Evolutionary conservation across 1,140 invertebrate genomes (phyloP).

Genomic region (Agraylea sexmaculata): DNA sequence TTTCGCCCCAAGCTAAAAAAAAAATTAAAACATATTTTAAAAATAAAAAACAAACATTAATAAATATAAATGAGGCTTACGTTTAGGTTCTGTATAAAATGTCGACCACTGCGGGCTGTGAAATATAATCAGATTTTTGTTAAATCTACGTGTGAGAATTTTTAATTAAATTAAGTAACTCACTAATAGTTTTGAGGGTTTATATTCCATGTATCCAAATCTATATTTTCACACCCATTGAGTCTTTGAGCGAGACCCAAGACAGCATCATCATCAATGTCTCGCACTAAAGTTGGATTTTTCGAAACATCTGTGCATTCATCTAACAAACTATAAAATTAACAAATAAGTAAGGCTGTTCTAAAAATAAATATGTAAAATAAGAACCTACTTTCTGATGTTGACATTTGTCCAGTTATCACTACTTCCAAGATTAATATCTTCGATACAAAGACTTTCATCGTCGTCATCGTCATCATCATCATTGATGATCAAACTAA

Average conservation of each 20-base stretch:
- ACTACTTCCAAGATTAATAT: constrained; percentile 1
- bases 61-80: constrained; percentile 3
- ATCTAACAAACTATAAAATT: constrained; percentile 1
- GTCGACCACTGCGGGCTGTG: not conserved
- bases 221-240: not conserved
- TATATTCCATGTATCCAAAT: not conserved
- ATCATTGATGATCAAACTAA: constrained; percentile 2
- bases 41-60: not conserved
- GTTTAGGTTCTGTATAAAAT: constrained; percentile 3
- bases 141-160: not conserved
- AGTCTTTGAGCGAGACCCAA: constrained; percentile 6
- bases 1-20: constrained; percentile 15
- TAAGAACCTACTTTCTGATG: too few relatives aligned
- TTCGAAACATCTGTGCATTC: not conserved
- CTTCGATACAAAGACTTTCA: constrained; percentile 5
- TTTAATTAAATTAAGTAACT: not conserved
- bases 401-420: too few relatives aligned
- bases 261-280: constrained; percentile 2
- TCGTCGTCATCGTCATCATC: constrained; percentile 4
- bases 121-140: not conserved
- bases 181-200: not conserved
- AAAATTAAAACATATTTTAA: constrained; percentile 1
- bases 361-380: too few relatives aligned
- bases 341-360: not conserved
- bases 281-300: not conserved